Base-by-base conservation (phyloP, 2,113 vertebrate species). In the Peucedramus taeniatus region DNA sequence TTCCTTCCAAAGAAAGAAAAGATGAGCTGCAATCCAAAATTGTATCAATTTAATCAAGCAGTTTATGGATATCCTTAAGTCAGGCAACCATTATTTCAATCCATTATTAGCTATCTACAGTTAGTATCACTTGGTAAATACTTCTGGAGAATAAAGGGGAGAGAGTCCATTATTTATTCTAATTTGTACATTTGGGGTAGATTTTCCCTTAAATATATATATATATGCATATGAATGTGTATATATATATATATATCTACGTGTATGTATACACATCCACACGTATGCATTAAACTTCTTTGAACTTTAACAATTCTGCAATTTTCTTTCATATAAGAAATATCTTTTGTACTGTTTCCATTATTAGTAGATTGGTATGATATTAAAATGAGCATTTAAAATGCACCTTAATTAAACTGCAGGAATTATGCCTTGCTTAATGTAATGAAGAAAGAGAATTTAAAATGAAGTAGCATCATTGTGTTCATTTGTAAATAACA, bases 401-500 rank as follows among this genome's bases (percentile, higher is more conserved):
- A 96, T 94, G 81, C 90, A 90, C 93, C 96, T 96, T 96, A 96
- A 97, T 97, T 97, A 97, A 96, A 96, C 88, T 81, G 84, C 87
- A 97, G 96, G 95, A 97, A 93, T 96, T 94, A 97, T 96, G 88
- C 89, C 69, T 94, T 83, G 82, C 83, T 96, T 97, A 96, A 86
- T 95, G 71, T 96, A 96, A 98, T 87, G 95, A 97, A 97, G 96
- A 97, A 97, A 97, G 95, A 96, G 94, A 98, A 97, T 97, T 94
- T 95, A 94, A 97, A 98, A 97, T 97, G 96, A 97, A 98, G 96
- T 95, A 95, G 96, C 96, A 96, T 97, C 96, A 93, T 97, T 97
- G 97, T 98, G 93, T 98, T 98, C 97, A 96, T 98, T 98, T 98
- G 97, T 98, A 98, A 98, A 98, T 98, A 98, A 98, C 98, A 98